Base-by-base conservation (phyloP, 2,888 invertebrate species). In the Eilema griseolum region DNA sequence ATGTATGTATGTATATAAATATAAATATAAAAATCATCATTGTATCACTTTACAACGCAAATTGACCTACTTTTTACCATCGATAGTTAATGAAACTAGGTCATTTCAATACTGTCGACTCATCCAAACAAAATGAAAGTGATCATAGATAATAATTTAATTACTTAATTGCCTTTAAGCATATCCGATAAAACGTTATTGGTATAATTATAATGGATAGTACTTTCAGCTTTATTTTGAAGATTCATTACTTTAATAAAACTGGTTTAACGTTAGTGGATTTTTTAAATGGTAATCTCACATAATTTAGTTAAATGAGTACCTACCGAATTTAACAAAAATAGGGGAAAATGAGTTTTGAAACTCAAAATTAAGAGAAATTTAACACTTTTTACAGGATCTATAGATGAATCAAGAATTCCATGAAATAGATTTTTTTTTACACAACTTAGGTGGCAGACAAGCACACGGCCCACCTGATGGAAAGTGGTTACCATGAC, bases 131-230 rank as follows among this genome's bases (percentile, higher is more conserved):
- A 70, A 69, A 72, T 78, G 33, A 73, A 76, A 72, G 70, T 73
- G 76, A 82, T 73, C 72, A 66, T 73, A 63, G 71, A 76, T 82
- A 76, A 77, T 79, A 64, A 80, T 74, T 73, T 82, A 81, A 81
- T 81, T 75, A 75, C 81, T 70, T 75, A 82, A 80, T 82, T 66
- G 76, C 74, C 72, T 74, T 68, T 66, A 69, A 75, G 73, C 61
- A 71, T 62, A 73, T 76, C 67, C 66, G 71, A 77, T 71, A 46
- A 66, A 71, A 69, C 66, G 28, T 52, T 65, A 41, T 28, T 60
- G 14, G 28, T 63, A 52, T 72, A 67, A 80, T 74, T 73, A 73
- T 62, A 62, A 70, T 70, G 62, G 66, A 71, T 76, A 61, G 70
- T 64, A 67, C 24, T 73, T 70, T 70, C 14, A 28, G 20, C 14